phyloP scores from a whole-genome alignment of 2,888 invertebrate genomes.

The Diaperis boleti region DNA sequence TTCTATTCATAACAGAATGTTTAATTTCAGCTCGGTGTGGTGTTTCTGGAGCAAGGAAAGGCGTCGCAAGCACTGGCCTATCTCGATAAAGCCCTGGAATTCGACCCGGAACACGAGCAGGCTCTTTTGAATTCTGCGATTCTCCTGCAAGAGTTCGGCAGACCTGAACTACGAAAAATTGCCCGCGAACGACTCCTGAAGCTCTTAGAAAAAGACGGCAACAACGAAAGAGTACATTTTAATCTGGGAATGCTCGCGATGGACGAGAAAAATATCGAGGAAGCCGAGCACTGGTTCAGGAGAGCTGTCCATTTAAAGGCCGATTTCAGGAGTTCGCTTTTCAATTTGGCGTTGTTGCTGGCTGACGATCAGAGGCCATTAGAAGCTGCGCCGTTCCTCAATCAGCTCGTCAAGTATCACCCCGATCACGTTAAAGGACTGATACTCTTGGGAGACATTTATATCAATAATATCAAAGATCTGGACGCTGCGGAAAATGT shows the following conservation, averaged over 20 bases:
- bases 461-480: slow-evolving; percentile 95
- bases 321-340: slow-evolving; percentile 93
- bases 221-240: slow-evolving; percentile 93
- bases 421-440: slow-evolving; percentile 95
- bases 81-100: slow-evolving; percentile 91
- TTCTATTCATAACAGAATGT: slow-evolving; percentile 16
- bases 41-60: slow-evolving; percentile 92
- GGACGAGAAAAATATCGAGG: slow-evolving; percentile 91
- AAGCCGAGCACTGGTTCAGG: slow-evolving; percentile 89
- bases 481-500: slow-evolving; percentile 94
- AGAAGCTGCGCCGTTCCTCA: slow-evolving; percentile 92
- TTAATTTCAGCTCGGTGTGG: slow-evolving; percentile 85
- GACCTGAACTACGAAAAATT: slow-evolving; percentile 81
- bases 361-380: slow-evolving; percentile 90
- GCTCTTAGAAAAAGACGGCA: slow-evolving; percentile 80
- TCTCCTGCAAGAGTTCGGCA: slow-evolving; percentile 89
- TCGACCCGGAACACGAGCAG: slow-evolving; percentile 95
- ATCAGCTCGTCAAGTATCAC: slow-evolving; percentile 90
- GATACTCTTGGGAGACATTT: slow-evolving; percentile 94
- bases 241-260: slow-evolving; percentile 97
- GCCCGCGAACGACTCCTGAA: slow-evolving; percentile 86
- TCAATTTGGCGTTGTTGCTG: slow-evolving; percentile 90
- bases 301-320: slow-evolving; percentile 89
- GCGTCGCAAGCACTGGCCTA: slow-evolving; percentile 91
- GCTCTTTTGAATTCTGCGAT: slow-evolving; percentile 96